Conservation (phyloP, 2,797 vertebrate genomes). For the Bradypodion pumilum region DNA sequence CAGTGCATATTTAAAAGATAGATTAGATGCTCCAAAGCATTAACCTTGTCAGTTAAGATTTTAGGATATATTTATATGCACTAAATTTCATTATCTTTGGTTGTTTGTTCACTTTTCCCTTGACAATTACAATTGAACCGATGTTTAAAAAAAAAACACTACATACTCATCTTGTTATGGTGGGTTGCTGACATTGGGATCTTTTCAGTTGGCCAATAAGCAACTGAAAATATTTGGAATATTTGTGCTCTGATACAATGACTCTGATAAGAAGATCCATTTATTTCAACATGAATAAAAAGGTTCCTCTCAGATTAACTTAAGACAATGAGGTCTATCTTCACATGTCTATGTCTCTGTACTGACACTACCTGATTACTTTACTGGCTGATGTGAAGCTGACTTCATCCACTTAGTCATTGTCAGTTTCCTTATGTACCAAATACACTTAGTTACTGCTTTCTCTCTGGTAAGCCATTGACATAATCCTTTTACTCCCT, state of each 20-base stretch:
- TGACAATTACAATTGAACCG: background rate
- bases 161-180: background rate
- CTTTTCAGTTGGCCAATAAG: constrained; percentile 10
- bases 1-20: constrained; percentile 59
- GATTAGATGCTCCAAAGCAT: constrained; percentile 45
- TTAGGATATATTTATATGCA: constrained; percentile 29
- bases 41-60: constrained; percentile 54
- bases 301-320: background rate
- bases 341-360: background rate
- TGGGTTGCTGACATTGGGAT: background rate
- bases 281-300: background rate
- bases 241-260: background rate
- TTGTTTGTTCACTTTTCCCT: background rate
- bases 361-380: background rate
- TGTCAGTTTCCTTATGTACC: background rate
- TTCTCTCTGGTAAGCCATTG: background rate
- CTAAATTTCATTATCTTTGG: constrained; percentile 14
- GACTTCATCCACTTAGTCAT: background rate
- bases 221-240: background rate
- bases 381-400: background rate
- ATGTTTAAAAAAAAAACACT: background rate
- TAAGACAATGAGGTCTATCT: background rate
- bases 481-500: background rate
- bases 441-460: background rate
- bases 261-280: background rate